phyloP scores from a whole-genome alignment of 92 coral and sea anemone species.

The Paragorgia papillata region DNA sequence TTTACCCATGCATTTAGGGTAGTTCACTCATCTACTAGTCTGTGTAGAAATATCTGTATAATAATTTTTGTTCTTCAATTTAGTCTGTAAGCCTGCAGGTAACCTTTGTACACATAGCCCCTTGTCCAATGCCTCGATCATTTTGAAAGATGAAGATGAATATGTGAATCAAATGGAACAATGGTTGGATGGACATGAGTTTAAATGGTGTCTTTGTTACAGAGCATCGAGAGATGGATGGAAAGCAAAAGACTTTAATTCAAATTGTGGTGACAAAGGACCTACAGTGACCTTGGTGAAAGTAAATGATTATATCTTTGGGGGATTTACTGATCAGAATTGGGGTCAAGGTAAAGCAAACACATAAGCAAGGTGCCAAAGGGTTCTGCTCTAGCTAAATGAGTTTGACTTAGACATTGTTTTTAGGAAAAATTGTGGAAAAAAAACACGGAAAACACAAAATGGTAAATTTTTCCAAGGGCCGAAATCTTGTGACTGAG shows the following conservation, averaged over 20 bases:
- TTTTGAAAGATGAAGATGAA: slow-evolving; percentile 11
- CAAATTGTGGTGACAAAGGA: neutral
- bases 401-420: neutral
- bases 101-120: neutral
- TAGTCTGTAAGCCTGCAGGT: neutral
- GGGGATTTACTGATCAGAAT: slow-evolving; percentile 15
- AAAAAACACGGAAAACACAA: no score
- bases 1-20: no score
- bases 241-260: slow-evolving; percentile 11
- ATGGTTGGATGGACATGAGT: neutral
- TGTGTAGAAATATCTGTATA: no score
- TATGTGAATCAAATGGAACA: slow-evolving; percentile 1
- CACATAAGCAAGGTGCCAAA: neutral
- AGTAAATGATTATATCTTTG: slow-evolving; percentile 21
- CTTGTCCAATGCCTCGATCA: slow-evolving; percentile 3
- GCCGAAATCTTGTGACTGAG: no score
- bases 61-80: neutral
- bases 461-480: no score
- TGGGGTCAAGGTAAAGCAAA: neutral
- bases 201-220: slow-evolving; percentile 14
- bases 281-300: slow-evolving; percentile 17
- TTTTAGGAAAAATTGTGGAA: no score
- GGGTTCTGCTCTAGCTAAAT: neutral
- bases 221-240: slow-evolving; percentile 26
- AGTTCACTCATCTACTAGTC: no score